A percentile compares a stretch with the other conserved stretches of the same genome.
Conservation (phyloP, 2,113 vertebrate species). For the Tenrec ecaudatus region DNA sequence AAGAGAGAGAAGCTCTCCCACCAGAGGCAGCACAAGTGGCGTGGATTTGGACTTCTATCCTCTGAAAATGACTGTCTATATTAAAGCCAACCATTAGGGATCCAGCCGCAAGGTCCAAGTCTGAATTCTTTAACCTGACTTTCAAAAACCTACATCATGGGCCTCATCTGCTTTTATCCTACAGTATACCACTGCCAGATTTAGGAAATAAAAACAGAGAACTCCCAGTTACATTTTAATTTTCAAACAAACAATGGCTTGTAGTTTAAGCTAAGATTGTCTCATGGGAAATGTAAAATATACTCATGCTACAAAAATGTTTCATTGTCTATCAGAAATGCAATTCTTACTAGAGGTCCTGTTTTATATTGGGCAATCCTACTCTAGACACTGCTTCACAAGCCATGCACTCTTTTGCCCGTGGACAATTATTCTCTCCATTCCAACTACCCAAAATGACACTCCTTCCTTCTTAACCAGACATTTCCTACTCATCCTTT, state of each 20-base stretch:
- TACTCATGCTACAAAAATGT: not conserved
- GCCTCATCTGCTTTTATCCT: not conserved
- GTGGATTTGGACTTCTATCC: not conserved
- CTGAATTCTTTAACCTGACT: not conserved
- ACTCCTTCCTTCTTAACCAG: not conserved
- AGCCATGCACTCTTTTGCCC: not conserved
- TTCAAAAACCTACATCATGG: not conserved
- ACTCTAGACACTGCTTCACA: not conserved
- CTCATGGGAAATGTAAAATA: not conserved
- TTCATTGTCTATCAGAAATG: not conserved
- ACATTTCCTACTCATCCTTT: not conserved
- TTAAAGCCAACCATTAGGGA: not conserved
- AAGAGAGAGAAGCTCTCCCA: not conserved
- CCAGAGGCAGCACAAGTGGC: not conserved
- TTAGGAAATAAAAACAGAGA: not conserved
- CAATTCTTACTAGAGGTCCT: not conserved
- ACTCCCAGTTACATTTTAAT: not conserved
- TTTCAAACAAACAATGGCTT: not conserved
- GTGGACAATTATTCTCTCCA: not conserved
- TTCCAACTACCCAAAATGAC: not conserved
- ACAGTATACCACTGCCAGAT: not conserved
- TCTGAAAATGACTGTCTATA: not conserved
- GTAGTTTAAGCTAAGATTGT: not conserved
- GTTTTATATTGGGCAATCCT: not conserved
- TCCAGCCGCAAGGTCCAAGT: not conserved